Conservation (phyloP, 2,797 vertebrate genomes). For the Hypotaenidia okinawae region DNA sequence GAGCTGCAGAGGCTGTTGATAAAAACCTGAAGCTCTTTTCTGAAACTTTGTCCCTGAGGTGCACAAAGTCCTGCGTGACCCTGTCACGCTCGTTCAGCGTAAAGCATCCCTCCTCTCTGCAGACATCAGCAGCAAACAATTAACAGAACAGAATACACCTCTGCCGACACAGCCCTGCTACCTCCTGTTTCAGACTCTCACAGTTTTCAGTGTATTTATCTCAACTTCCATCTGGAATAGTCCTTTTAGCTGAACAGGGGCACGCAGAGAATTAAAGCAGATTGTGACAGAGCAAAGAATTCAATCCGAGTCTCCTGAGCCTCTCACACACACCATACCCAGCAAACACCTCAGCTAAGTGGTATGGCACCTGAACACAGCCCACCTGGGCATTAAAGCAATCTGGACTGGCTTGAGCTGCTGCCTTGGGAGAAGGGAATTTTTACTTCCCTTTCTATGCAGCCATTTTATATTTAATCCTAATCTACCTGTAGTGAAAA, state of each 20-base stretch:
- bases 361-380: not conserved
- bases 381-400: not conserved
- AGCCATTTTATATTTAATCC: not conserved
- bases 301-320: not conserved
- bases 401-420: not conserved
- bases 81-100: not conserved
- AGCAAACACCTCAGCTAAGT: not conserved
- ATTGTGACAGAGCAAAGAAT: not conserved
- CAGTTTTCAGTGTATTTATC: not conserved
- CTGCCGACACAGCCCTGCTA: not conserved
- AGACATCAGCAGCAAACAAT: not conserved
- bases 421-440: not conserved
- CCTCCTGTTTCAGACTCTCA: not conserved
- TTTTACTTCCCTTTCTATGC: not conserved
- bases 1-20: not conserved
- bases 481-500: not conserved
- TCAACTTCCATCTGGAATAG: not conserved
- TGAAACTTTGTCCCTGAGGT: constrained; percentile 24
- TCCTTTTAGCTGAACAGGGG: rapidly evolving
- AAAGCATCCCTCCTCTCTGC: not conserved
- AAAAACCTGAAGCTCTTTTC: not conserved
- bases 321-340: not conserved
- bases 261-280: not conserved
- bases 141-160: not conserved
- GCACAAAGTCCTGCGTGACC: not conserved